Evolutionary conservation across 2,797 vertebrate genomes (phyloP).

Genomic region (Microhierax caerulescens): DNA sequence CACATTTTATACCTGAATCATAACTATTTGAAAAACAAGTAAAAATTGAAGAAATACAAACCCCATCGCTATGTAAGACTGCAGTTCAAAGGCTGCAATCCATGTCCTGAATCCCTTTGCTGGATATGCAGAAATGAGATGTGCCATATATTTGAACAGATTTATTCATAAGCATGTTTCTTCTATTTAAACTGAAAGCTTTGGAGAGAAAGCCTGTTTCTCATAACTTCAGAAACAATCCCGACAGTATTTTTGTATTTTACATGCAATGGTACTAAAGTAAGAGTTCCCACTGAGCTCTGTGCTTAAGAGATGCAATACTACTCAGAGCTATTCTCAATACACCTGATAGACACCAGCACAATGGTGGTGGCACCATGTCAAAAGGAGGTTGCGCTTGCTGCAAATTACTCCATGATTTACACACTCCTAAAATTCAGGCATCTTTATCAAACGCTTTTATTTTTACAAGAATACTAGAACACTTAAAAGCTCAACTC

Average conservation of each 20-base stretch:
- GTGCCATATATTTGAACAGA: background rate
- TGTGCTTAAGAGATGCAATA: background rate
- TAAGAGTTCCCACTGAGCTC: background rate
- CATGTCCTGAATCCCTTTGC: background rate
- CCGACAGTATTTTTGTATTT: background rate
- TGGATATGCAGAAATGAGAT: background rate
- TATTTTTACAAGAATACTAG: background rate
- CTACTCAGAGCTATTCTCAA: background rate
- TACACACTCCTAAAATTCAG: background rate
- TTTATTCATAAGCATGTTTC: constrained; percentile 28
- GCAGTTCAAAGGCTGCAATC: background rate
- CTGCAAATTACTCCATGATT: background rate
- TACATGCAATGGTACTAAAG: background rate
- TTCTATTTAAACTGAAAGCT: constrained; percentile 7
- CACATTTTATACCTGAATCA: background rate
- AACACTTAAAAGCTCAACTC: background rate
- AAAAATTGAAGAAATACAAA: background rate
- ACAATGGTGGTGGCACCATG: background rate
- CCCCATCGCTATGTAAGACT: background rate
- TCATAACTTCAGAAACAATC: background rate
- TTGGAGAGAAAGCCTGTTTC: background rate
- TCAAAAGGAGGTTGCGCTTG: background rate
- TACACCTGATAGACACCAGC: background rate
- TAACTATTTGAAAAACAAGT: background rate
- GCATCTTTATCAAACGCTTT: background rate